Evolutionary conservation across 2,113 vertebrate genomes (phyloP).

Genomic region (Dromaius novaehollandiae): DNA sequence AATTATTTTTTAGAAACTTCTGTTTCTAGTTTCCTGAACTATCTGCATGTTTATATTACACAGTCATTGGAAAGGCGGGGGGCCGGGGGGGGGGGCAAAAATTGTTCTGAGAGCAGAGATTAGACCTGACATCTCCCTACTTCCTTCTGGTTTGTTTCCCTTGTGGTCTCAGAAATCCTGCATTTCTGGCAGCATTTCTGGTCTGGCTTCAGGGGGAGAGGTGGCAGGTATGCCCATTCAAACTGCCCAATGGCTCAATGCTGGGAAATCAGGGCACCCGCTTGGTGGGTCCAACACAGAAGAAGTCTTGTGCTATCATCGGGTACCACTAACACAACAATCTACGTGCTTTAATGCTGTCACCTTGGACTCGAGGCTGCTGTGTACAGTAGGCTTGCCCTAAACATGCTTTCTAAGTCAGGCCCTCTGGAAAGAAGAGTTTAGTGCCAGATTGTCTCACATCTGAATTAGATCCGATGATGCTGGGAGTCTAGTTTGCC

Average conservation of each 20-base stretch:
- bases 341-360: not conserved
- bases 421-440: not conserved
- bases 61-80: not conserved
- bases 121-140: not conserved
- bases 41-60: conserved; percentile 2
- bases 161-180: not conserved
- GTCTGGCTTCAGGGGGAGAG: not conserved
- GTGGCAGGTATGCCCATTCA: not conserved
- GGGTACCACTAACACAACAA: not conserved
- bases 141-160: not conserved
- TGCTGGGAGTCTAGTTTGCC: rapidly evolving
- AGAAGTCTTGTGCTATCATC: not conserved
- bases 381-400: not conserved
- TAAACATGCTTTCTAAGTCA: too few species aligned
- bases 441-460: not conserved
- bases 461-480: not conserved
- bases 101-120: not conserved
- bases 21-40: conserved; percentile 30
- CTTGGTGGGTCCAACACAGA: not conserved
- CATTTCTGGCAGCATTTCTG: not conserved
- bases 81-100: not conserved
- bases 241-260: not conserved
- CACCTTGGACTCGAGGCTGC: not conserved
- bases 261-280: not conserved
- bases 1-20: not conserved